phyloP scores from a whole-genome alignment of 2,797 vertebrate genomes.

The Thalassophryne amazonica region DNA sequence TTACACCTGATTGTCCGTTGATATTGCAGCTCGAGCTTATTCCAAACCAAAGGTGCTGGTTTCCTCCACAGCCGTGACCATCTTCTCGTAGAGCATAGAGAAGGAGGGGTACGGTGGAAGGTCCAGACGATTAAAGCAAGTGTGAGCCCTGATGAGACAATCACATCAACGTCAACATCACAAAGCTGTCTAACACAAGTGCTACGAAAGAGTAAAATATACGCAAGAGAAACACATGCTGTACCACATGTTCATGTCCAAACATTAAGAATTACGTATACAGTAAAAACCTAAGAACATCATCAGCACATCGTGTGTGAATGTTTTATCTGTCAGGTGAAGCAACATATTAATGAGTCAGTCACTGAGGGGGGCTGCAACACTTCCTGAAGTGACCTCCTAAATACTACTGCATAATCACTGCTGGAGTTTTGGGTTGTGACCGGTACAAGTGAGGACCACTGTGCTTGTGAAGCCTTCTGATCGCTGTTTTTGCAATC shows the following conservation, averaged over 20 bases:
- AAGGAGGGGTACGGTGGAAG: conserved; percentile 96
- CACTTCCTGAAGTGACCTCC: too few relatives aligned
- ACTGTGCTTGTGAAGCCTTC: too few relatives aligned
- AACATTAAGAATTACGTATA: conserved; percentile 1
- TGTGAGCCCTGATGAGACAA: conserved; percentile 85
- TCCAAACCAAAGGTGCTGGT: conserved; percentile 97
- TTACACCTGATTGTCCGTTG: not conserved
- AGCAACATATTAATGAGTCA: too few relatives aligned
- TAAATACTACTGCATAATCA: too few relatives aligned
- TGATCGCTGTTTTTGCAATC: too few relatives aligned
- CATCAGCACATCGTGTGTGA: not conserved
- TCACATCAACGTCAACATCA: not conserved
- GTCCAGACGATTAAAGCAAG: conserved; percentile 97
- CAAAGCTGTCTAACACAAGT: too few relatives aligned
- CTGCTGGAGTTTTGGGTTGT: too few relatives aligned
- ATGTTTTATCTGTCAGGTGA: not conserved
- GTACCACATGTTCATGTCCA: too few relatives aligned
- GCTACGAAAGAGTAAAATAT: too few relatives aligned
- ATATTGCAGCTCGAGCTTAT: conserved; percentile 70
- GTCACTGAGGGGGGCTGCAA: too few relatives aligned
- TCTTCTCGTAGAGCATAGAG: conserved; percentile 97
- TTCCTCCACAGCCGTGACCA: conserved; percentile 95
- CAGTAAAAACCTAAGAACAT: not conserved
- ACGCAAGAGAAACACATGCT: too few relatives aligned
- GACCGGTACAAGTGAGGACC: too few relatives aligned